These are phyloP conservation scores for Timema podura DNA, from an alignment of 2,888 invertebrate genomes.

Conservation along the genomic window DNA sequence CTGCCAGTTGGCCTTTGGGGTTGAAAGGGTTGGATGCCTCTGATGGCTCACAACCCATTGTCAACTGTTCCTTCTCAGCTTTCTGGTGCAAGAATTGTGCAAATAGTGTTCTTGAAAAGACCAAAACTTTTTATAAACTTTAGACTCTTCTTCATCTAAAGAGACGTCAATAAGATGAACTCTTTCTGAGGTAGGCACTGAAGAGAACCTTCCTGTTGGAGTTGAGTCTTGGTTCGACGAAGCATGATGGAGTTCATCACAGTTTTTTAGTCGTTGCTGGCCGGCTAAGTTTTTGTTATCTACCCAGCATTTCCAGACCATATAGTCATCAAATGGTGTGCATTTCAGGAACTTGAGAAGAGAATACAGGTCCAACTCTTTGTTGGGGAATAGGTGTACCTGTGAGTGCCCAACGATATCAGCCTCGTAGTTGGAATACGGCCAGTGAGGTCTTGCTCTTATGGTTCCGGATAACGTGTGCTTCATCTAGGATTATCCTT, in stretches of 20 bases:
- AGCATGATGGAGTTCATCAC: slow-evolving; percentile 81
- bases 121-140: slow-evolving; percentile 67
- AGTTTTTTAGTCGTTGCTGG: slow-evolving; percentile 67
- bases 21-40: not conserved
- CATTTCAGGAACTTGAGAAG: slow-evolving; percentile 78
- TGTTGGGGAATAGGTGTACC: slow-evolving; percentile 96
- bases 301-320: slow-evolving; percentile 90
- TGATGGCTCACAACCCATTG: not conserved
- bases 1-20: slow-evolving; percentile 11
- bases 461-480: slow-evolving; percentile 85
- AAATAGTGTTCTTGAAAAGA: slow-evolving; percentile 60
- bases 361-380: slow-evolving; percentile 77
- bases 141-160: slow-evolving; percentile 65
- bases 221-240: slow-evolving; percentile 80
- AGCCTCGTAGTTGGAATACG: slow-evolving; percentile 60
- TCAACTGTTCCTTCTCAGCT: slow-evolving; percentile 56
- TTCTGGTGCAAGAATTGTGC: slow-evolving; percentile 72
- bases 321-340: slow-evolving; percentile 83
- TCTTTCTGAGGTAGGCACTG: slow-evolving; percentile 58
- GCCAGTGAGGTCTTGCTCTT: slow-evolving; percentile 71
- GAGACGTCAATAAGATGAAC: slow-evolving; percentile 55
- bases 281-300: slow-evolving; percentile 77
- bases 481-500: slow-evolving; percentile 89
- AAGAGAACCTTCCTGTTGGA: slow-evolving; percentile 61
- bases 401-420: slow-evolving; percentile 78